Conservation (phyloP, 2,113 vertebrate species). For the Pelmatolapia mariae region DNA sequence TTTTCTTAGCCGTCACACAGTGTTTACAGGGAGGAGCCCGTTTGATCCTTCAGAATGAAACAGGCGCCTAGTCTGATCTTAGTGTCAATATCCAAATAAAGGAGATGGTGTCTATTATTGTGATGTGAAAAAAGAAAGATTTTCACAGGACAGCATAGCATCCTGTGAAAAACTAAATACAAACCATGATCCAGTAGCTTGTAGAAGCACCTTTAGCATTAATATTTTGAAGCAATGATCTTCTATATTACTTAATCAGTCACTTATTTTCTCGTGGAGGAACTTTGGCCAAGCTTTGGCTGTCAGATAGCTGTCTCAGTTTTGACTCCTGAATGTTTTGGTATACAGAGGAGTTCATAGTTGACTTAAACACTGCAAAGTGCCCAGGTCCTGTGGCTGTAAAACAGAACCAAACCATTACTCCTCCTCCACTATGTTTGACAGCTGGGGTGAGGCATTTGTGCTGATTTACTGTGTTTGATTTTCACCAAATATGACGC, state of each 20-base stretch:
- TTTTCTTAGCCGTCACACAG: not conserved
- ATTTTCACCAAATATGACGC: not conserved
- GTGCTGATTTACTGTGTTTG: not conserved
- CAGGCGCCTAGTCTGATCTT: not conserved
- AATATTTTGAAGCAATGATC: not conserved
- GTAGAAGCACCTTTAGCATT: not conserved
- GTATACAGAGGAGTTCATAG: not conserved
- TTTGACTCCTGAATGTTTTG: not conserved
- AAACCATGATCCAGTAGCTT: fast-evolving
- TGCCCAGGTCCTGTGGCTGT: not conserved
- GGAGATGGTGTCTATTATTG: not conserved
- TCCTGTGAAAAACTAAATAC: not conserved
- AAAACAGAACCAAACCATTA: not conserved
- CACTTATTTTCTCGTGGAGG: not conserved
- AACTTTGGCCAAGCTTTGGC: not conserved
- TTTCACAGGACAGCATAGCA: not conserved
- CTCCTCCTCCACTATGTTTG: not conserved
- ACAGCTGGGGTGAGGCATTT: not conserved
- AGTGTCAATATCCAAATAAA: not conserved
- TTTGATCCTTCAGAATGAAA: not conserved
- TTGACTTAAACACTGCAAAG: not conserved
- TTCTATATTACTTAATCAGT: not conserved
- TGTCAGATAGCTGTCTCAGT: not conserved
- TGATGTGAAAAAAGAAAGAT: not conserved
- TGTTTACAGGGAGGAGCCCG: too few relatives aligned